phyloP scores from a whole-genome alignment of 1,140 invertebrate genomes.

The Trachymyrmex cornetzi region DNA sequence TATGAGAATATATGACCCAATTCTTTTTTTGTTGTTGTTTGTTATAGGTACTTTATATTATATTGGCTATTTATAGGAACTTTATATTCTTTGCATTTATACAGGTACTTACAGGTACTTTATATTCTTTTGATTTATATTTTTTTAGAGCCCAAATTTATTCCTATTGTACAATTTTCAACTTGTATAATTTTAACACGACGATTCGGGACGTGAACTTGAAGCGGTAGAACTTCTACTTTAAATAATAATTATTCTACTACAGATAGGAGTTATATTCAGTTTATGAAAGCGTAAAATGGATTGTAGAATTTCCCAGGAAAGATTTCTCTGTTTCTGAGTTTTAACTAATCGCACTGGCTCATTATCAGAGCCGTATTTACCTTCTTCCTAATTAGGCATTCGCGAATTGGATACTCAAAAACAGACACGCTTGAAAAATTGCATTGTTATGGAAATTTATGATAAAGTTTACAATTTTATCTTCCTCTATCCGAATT shows the following conservation, averaged over 20 bases:
- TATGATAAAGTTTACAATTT: background rate
- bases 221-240: background rate
- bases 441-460: background rate
- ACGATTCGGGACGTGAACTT: background rate
- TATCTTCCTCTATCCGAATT: background rate
- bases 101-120: no score
- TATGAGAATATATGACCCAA: no score
- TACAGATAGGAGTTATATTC: conserved; percentile 1
- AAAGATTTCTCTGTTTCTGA: background rate
- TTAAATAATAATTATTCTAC: background rate
- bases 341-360: background rate
- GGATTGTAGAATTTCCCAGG: background rate
- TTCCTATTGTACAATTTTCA: background rate
- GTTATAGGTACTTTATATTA: no score
- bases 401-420: background rate
- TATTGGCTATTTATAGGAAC: no score
- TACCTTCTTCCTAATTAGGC: background rate
- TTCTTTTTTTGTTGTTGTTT: no score
- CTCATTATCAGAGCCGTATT: no score
- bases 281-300: background rate
- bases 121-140: no score
- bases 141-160: no score
- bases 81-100: no score
- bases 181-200: background rate
- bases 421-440: background rate